Conservation (phyloP, 2,797 vertebrate species). For the Tiaroga cobitis region DNA sequence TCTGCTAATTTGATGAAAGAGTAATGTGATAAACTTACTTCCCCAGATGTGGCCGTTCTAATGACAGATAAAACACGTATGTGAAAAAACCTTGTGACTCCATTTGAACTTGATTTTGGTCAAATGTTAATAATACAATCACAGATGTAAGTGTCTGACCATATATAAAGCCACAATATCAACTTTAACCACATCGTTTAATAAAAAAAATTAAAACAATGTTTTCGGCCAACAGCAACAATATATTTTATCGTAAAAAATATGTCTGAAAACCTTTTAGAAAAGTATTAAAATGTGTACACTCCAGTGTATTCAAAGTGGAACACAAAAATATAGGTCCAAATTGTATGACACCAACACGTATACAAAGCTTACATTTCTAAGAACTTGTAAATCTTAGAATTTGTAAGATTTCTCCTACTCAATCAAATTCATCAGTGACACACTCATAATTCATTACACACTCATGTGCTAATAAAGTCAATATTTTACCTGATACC, state of each 20-base stretch:
- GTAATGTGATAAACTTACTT: no score
- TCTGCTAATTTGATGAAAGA: no score
- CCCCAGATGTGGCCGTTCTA: no score
- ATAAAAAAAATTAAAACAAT: no score
- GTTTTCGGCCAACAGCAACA: background rate
- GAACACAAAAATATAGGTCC: no score
- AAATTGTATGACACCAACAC: background rate
- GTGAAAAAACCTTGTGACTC: no score
- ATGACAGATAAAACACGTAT: no score
- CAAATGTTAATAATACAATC: no score
- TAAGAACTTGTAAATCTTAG: background rate
- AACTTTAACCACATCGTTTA: background rate
- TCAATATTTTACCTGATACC: slow-evolving; percentile 87
- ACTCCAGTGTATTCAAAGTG: background rate
- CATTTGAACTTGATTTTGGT: no score
- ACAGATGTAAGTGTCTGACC: no score
- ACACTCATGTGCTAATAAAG: background rate
- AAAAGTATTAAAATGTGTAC: background rate
- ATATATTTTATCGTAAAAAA: background rate
- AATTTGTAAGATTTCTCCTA: background rate
- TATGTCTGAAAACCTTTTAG: background rate
- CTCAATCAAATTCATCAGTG: background rate
- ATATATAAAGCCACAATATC: no score
- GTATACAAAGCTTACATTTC: background rate
- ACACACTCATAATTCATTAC: background rate